Conservation (phyloP, 2,797 vertebrate genomes). For the Huso huso region DNA sequence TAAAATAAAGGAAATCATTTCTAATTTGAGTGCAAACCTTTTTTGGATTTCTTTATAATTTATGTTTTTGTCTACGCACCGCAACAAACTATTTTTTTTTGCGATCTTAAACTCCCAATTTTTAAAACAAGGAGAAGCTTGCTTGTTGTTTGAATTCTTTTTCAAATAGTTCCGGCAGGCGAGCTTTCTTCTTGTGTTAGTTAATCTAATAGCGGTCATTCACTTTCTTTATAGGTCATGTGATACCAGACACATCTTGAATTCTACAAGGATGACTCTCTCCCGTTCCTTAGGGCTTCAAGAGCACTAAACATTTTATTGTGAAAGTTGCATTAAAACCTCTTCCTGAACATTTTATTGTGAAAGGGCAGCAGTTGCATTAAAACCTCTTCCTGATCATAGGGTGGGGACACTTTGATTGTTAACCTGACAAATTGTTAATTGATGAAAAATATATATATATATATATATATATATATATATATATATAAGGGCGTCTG, state of each 20-base stretch:
- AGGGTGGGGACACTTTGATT: too few relatives aligned
- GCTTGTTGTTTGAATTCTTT: neutral
- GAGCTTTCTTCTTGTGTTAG: conserved; percentile 29
- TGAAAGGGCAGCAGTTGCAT: conserved; percentile 16
- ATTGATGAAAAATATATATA: too few relatives aligned
- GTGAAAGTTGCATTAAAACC: conserved; percentile 13
- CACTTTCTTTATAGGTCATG: conserved; percentile 36
- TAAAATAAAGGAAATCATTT: too few relatives aligned
- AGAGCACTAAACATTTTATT: neutral
- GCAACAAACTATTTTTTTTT: too few relatives aligned
- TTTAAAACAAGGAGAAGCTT: neutral
- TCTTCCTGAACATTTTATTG: conserved; percentile 4
- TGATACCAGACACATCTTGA: conserved; percentile 47
- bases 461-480: too few relatives aligned
- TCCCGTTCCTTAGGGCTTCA: conserved; percentile 25
- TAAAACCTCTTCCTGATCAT: conserved; percentile 1
- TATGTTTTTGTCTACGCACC: too few relatives aligned
- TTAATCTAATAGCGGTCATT: conserved; percentile 28
- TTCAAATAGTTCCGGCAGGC: neutral
- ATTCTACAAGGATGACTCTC: conserved; percentile 39
- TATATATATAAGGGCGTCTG: too few relatives aligned
- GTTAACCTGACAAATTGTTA: too few relatives aligned
- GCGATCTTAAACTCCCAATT: neutral
- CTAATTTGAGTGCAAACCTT: too few relatives aligned
- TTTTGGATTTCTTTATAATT: too few relatives aligned